phyloP scores from a whole-genome alignment of 1,140 invertebrate genomes.

The Cotesia glomerata region DNA sequence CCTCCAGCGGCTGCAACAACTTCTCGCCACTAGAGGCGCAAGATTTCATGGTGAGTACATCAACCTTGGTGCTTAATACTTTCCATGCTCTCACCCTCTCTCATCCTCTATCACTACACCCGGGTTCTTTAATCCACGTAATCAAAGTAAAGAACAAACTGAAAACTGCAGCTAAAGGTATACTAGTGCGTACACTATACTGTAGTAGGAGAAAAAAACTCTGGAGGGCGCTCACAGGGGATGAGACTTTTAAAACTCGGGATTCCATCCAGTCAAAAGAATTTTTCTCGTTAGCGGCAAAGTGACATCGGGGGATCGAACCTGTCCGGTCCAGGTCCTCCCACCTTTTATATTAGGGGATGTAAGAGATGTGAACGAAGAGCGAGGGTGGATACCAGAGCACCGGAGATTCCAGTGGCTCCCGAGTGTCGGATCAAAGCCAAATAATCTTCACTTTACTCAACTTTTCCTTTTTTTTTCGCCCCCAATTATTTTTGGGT shows the following conservation, averaged over 20 bases:
- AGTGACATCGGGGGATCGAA: conserved; percentile 26
- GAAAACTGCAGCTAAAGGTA: neutral
- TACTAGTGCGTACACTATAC: too few relatives aligned
- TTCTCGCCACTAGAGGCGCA: conserved; percentile 51
- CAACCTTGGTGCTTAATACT: neutral
- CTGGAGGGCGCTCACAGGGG: neutral
- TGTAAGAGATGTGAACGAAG: neutral
- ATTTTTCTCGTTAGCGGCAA: conserved; percentile 30
- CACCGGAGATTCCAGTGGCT: conserved; percentile 8
- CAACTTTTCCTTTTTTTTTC: neutral
- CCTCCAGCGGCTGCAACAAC: conserved; percentile 54
- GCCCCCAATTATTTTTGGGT: neutral
- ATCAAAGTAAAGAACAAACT: conserved; percentile 18
- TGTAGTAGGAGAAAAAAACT: neutral
- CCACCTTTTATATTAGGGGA: neutral
- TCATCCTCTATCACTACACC: neutral
- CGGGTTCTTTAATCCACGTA: conserved; percentile 16
- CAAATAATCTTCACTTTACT: neutral
- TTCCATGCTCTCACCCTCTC: neutral
- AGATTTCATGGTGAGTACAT: conserved; percentile 58
- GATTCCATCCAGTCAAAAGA: conserved; percentile 30
- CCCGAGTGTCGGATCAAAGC: neutral
- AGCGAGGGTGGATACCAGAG: neutral
- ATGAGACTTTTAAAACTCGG: neutral
- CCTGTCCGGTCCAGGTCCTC: conserved; percentile 13